Base-by-base conservation (phyloP, 2,888 invertebrate genomes). In the Parnassius orleans region DNA sequence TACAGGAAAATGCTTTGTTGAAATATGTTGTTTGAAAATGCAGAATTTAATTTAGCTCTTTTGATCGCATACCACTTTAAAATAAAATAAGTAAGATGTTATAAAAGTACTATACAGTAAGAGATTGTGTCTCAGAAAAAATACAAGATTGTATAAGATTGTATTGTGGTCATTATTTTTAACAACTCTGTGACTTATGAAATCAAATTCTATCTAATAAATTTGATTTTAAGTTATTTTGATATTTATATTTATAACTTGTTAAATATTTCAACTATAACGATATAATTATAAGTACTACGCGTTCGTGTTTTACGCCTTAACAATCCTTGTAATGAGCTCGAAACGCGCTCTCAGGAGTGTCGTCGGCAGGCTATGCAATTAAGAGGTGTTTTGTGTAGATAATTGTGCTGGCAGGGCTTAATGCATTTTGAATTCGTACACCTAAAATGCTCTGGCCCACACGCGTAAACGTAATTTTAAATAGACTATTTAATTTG, bases 381-480 rank as follows among this genome's bases (percentile, higher is more conserved):
- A 53, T 58, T 58, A 58, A 51, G 46, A 81, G 72, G 78, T 81
- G 83, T 87, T 87, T 85, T 86, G 87, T 83, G 78, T 83, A 84
- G 84, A 86, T 87, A 87, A 87, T 87, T 86, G 52, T 58, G 19
- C 46, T 33, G 24, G 44, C 33, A 46, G n/a, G 44, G 19, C 24
- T 44, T 24, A 58, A 46, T 47, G 12, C 33, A 46, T 53, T 55
- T 60, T 51, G 24, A 11, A 19, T 19, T n/a, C 50, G 24, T 24
- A 11, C 24, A 47, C 2, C n/a, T 47, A 10, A 48, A 14, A 14
- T 10, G 48, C 14, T 48, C 1, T 1, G 14, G 9, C 33, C 5
- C 33, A 33, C 1, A 33, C 33, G 24, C 24, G 24, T 5, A 24
- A 24, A 24, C 3, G 0, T 24, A 24, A 3, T 24, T 24, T 24